Base-by-base conservation (phyloP, 35 echinoderm and acorn worm genomes). In the Strongylocentrotus purpuratus region DNA sequence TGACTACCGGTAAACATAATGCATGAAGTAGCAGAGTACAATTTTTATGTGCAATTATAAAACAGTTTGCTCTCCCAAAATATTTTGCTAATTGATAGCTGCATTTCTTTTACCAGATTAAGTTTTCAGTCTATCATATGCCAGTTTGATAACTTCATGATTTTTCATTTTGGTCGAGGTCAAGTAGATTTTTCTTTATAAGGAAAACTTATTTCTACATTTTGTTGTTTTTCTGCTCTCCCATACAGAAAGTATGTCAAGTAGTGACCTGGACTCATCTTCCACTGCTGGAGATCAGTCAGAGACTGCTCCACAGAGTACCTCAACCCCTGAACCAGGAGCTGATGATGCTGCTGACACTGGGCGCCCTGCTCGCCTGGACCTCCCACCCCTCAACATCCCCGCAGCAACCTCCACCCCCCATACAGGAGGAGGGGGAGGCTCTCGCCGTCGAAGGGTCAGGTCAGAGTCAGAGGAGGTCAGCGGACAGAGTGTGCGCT, bases 321-420 rank as follows among this genome's bases (percentile, higher is more conserved):
- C 46, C 28, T 58, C 58, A 55, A 14, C 52, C 11, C 35, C 31
- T 46, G 46, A 61, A 31, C 32, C 87, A 89, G 45, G 46, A 47
- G 86, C 22, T 17, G 96, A 94, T 86, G 94, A 94, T 18, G 45
- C 88, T 31, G 96, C 88, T 31, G 96, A 94, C 88, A 41, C 60
- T 35, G 94, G 86, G 85, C 94, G 96, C 7, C 95, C 95, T 2
- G 61, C 93, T 9, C 47, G 88, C n/a, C 94, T 97, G 8, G n/a
- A 47, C 32, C 47, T 97, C 48, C 96, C 94, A 28, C 65, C 65
- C 25, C 94, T 97, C 8, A n/a, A 47, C 32, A 95, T 97, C 48
- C 96, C 94, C 3, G 9, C 41, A 47, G 18, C 87, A 55, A 86
- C 90, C 47, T 41, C 94, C 45, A 41, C 70, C 47, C 47, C 94